Evolutionary conservation across 1,140 invertebrate genomes (phyloP).

Genomic region (Drusus annulatus): DNA sequence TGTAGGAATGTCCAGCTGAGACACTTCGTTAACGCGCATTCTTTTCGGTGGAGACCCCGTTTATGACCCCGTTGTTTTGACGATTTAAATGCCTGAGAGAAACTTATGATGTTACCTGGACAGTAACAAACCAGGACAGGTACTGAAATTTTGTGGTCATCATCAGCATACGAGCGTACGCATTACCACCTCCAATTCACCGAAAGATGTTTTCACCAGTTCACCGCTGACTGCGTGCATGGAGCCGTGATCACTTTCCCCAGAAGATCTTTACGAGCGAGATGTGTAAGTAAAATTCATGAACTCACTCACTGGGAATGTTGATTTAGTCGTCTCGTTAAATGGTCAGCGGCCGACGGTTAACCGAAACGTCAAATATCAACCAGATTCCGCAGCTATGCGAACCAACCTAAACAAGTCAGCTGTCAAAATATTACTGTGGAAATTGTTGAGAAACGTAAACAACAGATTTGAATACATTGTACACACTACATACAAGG

Average conservation of each 20-base stretch:
- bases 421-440: conserved; percentile 16
- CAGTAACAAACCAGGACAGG: conserved; percentile 23
- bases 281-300: conserved; percentile 24
- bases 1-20: conserved; percentile 43
- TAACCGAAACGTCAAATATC: conserved; percentile 16
- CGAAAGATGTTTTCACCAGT: conserved; percentile 41
- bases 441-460: conserved; percentile 6
- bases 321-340: not conserved
- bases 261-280: conserved; percentile 22
- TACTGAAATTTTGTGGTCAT: conserved; percentile 45
- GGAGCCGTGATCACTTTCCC: conserved; percentile 37
- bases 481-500: no score
- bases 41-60: not conserved
- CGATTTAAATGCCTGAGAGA: not conserved
- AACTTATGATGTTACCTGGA: conserved; percentile 23
- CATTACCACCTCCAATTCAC: conserved; percentile 39
- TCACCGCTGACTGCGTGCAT: conserved; percentile 1
- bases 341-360: not conserved
- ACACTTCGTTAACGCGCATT: conserved; percentile 29
- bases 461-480: not conserved
- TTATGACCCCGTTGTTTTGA: conserved; percentile 19
- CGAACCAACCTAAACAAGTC: not conserved
- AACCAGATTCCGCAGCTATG: not conserved
- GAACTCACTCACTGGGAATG: not conserved
- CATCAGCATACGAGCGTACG: conserved; percentile 13